Base-by-base conservation (phyloP, 2,113 vertebrate genomes). In the Chunga burmeisteri region DNA sequence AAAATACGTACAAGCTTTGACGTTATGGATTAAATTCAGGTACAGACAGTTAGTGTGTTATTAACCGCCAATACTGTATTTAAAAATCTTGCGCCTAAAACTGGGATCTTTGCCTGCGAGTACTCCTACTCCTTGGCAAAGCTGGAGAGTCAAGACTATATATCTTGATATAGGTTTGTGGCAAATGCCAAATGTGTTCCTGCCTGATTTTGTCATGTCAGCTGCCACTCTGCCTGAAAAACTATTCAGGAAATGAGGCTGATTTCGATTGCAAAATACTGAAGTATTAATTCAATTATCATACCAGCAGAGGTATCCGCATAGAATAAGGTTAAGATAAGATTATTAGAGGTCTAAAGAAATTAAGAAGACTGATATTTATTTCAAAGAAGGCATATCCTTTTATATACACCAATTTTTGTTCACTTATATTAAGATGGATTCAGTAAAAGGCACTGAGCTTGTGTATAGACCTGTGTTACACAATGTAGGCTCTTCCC, bases 71-170 rank as follows among this genome's bases (percentile, higher is more conserved):
- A 18, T 62, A 46, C 19, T 58, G 72, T 86, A 72, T 81, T 84
- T 88, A 44, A 86, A 86, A 81, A 80, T 49, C 67, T 13, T 17
- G 77, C 80, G 44, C 85, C 88, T 90, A 82, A 90, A 92, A 74
- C 68, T 91, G 78, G 81, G 77, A 94, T 63, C 84, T 90, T 66
- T 80, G 83, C 74, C 89, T 93, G 70, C 19, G 88, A 52, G 59
- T 90, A 71, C 89, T 95, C 78, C 94, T 80, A 96, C 88, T 94
- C 74, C 73, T 88, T 96, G 95, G 84, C 78, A 95, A 73, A 95
- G 44, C 44, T 47, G 36, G 44, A 50, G 58, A 96, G 66, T 38
- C 72, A 90, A 81, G 80, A 56, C 70, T 81, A 6, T 53, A 17
- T 47, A 17, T 89, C 93, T 91, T 79, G 52, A 70, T 93, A 81